Conservation (phyloP, 2,113 vertebrate species). For the Nematolebias whitei region DNA sequence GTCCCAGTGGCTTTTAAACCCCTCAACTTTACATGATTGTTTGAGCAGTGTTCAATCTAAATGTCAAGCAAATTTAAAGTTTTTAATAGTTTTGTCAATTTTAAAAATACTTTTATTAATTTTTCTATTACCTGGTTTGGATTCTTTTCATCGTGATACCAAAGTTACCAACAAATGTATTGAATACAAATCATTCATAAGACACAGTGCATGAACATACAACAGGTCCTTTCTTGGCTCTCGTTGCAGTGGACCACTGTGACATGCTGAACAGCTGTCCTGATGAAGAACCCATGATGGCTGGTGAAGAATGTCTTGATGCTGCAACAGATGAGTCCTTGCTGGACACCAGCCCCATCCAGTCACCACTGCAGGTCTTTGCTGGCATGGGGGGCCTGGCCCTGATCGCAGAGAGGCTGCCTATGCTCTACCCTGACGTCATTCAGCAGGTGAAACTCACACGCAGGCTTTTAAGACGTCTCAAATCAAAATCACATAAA, state of each 20-base stretch:
- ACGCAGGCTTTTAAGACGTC: too few relatives aligned
- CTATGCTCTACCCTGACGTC: conserved; percentile 98
- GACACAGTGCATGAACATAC: conserved; percentile 22
- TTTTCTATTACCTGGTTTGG: not conserved
- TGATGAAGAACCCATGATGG: conserved; percentile 90
- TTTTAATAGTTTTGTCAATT: too few relatives aligned
- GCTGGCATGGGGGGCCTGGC: conserved; percentile 98
- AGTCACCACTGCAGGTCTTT: conserved; percentile 97
- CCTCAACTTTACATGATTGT: too few relatives aligned
- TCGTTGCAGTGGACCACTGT: conserved; percentile 84
- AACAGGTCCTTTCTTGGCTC: conserved; percentile 40
- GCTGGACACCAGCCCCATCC: conserved; percentile 94
- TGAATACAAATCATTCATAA: not conserved
- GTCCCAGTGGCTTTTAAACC: too few relatives aligned
- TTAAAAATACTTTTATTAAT: too few relatives aligned
- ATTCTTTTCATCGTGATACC: not conserved
- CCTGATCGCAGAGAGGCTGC: conserved; percentile 95
- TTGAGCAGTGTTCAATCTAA: too few relatives aligned
- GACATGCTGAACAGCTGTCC: conserved; percentile 90
- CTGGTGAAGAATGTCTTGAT: conserved; percentile 90
- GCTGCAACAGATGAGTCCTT: conserved; percentile 90
- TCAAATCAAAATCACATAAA: too few relatives aligned
- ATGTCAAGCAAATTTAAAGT: too few relatives aligned
- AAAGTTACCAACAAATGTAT: too few relatives aligned
- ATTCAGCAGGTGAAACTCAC: conserved; percentile 90